A percentile compares a stretch with the other conserved stretches of the same genome.
Conservation (phyloP, 2,113 vertebrate species). For the Equus przewalskii region DNA sequence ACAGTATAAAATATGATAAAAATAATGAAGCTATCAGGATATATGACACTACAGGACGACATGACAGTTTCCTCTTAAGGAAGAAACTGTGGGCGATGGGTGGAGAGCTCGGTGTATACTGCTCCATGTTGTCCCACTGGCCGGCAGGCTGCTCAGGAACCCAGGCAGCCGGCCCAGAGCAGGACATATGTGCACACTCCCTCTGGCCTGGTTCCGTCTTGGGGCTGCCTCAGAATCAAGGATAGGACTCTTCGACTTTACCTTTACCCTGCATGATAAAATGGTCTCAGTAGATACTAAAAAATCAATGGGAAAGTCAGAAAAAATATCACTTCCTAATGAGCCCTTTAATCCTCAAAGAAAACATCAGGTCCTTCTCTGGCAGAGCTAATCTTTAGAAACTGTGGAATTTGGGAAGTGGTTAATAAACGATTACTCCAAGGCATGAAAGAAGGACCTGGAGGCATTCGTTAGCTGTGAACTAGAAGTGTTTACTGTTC, state of each 20-base stretch:
- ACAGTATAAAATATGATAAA: background rate
- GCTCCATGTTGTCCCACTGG: rapidly evolving
- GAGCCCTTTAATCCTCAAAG: constrained; percentile 46
- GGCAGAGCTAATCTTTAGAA: constrained; percentile 41
- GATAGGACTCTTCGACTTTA: background rate
- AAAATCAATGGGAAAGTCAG: constrained; percentile 19
- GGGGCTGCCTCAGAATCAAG: background rate
- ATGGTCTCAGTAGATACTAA: constrained; percentile 25
- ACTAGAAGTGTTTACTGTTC: background rate
- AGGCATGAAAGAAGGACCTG: background rate
- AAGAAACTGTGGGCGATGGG: rapidly evolving
- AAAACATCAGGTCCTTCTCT: background rate
- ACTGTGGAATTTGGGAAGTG: constrained; percentile 10
- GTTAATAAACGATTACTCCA: constrained; percentile 30
- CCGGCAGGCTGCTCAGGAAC: background rate
- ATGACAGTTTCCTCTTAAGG: background rate
- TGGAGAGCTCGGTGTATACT: rapidly evolving
- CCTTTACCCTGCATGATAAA: background rate
- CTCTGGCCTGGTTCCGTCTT: background rate
- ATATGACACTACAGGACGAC: background rate
- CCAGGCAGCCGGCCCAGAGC: rapidly evolving
- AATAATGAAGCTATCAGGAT: background rate
- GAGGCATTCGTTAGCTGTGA: background rate
- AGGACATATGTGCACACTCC: background rate
- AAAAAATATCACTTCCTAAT: constrained; percentile 12